phyloP scores from a whole-genome alignment of 2,888 invertebrate species.

The Melieria picta region DNA sequence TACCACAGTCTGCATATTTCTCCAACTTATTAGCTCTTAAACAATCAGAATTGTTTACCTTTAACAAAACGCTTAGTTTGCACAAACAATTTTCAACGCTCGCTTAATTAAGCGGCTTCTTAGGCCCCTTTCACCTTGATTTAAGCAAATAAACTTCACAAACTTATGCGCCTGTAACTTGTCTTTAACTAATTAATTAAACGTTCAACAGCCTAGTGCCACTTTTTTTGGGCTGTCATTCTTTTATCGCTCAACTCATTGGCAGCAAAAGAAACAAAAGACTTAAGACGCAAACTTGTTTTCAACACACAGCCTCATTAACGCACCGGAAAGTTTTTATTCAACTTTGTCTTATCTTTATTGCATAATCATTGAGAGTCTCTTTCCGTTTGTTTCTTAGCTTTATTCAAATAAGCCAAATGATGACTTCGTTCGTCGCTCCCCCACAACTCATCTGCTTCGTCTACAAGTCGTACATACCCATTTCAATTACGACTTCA shows the following conservation, averaged over 20 bases:
- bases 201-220: too few species aligned
- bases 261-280: conserved; percentile 44
- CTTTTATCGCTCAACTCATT: too few species aligned
- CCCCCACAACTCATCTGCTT: conserved; percentile 7
- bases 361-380: background rate
- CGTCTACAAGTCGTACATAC: conserved; percentile 54
- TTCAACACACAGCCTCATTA: conserved; percentile 1
- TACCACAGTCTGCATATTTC: too few species aligned
- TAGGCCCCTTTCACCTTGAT: background rate
- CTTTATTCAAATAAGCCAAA: conserved; percentile 3
- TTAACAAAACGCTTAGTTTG: too few species aligned
- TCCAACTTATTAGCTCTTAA: too few species aligned
- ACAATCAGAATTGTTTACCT: too few species aligned
- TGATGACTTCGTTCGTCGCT: background rate
- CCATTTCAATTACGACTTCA: conserved; percentile 67
- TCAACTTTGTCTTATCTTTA: background rate
- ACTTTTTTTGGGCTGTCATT: too few species aligned
- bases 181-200: too few species aligned
- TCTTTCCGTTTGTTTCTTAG: background rate
- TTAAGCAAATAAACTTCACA: too few species aligned
- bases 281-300: conserved; percentile 48
- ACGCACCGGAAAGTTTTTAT: background rate
- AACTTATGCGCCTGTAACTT: too few species aligned
- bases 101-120: too few species aligned
- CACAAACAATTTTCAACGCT: too few species aligned